A percentile compares a stretch with the other conserved stretches of the same genome.
Conservation (phyloP, 2,888 invertebrate genomes). For the Coleophora flavipennella region DNA sequence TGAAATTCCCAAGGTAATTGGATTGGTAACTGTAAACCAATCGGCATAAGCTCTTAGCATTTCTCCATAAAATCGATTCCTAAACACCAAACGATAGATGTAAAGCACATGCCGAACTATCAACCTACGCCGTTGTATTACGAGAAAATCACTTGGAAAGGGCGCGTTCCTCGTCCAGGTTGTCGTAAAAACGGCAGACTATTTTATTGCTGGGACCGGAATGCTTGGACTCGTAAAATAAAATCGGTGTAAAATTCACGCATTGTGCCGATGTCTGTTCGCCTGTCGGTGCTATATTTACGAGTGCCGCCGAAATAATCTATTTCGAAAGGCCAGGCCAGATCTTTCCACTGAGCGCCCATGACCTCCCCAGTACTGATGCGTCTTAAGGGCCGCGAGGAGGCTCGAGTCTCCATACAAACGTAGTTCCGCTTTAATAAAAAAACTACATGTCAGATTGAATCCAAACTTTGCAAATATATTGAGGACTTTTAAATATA, state of each 20-base stretch:
- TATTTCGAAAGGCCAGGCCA: constrained; percentile 27
- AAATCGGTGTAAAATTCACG: constrained; percentile 60
- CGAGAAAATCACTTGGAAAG: constrained; percentile 49
- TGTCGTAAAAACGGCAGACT: constrained; percentile 54
- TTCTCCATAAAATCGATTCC: not conserved
- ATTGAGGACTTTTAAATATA: too few relatives aligned
- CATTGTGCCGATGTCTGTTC: constrained; percentile 33
- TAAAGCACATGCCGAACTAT: constrained; percentile 14
- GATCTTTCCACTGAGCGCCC: constrained; percentile 11
- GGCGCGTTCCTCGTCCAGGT: constrained; percentile 40
- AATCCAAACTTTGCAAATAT: too few relatives aligned
- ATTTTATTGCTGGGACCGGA: constrained; percentile 56
- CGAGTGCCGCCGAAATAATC: constrained; percentile 29
- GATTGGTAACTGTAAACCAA: not conserved
- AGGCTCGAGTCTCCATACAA: too few relatives aligned
- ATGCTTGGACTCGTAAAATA: constrained; percentile 61
- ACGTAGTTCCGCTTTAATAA: too few relatives aligned
- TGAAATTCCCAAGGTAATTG: too few relatives aligned
- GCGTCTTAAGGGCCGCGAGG: too few relatives aligned
- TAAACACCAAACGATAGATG: too few relatives aligned
- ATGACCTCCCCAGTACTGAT: too few relatives aligned
- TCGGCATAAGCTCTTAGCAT: not conserved
- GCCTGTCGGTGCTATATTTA: constrained; percentile 26
- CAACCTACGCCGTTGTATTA: constrained; percentile 24
- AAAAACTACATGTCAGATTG: too few relatives aligned